These are phyloP conservation scores for Rhingia campestris DNA, from an alignment of 2,888 invertebrate genomes.

Conservation along the genomic window DNA sequence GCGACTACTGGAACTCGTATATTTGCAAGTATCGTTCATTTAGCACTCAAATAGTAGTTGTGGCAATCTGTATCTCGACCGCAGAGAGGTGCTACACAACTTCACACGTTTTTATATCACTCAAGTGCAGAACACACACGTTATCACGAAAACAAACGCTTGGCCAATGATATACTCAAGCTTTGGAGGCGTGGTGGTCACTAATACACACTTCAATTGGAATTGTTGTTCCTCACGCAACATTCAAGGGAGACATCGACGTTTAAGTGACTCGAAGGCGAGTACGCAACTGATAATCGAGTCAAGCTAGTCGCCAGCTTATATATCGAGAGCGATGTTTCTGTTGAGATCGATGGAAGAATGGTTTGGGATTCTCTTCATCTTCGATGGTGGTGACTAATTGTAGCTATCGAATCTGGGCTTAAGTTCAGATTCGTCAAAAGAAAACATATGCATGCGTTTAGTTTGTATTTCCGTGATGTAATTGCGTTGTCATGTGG, in stretches of 20 bases:
- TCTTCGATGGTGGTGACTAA: too few species aligned
- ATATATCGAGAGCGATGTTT: constrained; percentile 43
- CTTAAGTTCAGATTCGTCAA: too few species aligned
- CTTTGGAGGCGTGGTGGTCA: constrained; percentile 30
- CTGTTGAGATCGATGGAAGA: neutral
- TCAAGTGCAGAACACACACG: neutral
- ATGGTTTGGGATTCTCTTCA: neutral
- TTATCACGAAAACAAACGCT: neutral
- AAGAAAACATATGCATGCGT: too few species aligned
- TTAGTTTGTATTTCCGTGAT: too few species aligned
- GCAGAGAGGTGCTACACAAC: constrained; percentile 1
- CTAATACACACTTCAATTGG: constrained; percentile 13
- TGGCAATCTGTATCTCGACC: too few species aligned
- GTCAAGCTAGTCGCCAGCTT: constrained; percentile 45
- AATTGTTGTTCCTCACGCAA: neutral
- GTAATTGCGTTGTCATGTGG: too few species aligned
- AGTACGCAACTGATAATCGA: constrained; percentile 60
- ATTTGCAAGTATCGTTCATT: neutral
- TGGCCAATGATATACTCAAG: constrained; percentile 12
- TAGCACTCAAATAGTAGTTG: neutral
- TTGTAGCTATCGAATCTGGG: too few species aligned
- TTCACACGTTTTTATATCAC: constrained; percentile 9
- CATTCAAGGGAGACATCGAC: constrained; percentile 36
- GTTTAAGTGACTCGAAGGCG: constrained; percentile 61
- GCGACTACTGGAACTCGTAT: neutral